These are phyloP conservation scores for Haliclona indistincta DNA, from an alignment of 37 sponge, comb jelly and placozoan genomes.

Conservation along the genomic window DNA sequence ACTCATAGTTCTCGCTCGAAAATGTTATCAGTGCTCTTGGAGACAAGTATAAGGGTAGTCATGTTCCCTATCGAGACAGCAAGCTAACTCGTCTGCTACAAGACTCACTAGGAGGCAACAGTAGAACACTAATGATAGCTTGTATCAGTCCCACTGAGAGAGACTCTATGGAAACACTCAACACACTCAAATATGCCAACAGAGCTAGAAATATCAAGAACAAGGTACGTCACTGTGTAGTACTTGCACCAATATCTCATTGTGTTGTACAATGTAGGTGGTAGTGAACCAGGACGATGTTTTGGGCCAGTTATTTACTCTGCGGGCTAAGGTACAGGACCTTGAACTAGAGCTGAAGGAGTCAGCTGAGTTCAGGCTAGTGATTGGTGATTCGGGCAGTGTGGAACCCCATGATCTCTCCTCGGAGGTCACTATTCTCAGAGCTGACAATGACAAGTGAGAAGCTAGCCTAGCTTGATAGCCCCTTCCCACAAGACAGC, in stretches of 20 bases:
- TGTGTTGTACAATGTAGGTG: constrained; percentile 66
- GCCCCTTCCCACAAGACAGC: too few relatives aligned
- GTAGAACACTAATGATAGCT: constrained; percentile 95
- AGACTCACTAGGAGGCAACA: constrained; percentile 97
- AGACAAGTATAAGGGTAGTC: constrained; percentile 79
- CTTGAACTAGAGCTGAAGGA: constrained; percentile 85
- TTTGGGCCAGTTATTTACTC: constrained; percentile 64
- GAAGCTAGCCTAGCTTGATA: too few relatives aligned
- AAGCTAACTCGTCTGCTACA: constrained; percentile 95
- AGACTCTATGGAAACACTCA: constrained; percentile 99
- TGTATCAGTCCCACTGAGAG: constrained; percentile 96
- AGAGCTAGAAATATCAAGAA: constrained; percentile 99
- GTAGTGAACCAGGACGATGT: constrained; percentile 93
- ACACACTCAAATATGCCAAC: constrained; percentile 98
- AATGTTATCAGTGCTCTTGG: constrained; percentile 99
- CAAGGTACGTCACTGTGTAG: too few relatives aligned
- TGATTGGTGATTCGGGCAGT: constrained; percentile 70
- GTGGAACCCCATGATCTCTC: constrained; percentile 76
- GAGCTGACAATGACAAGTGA: constrained; percentile 93
- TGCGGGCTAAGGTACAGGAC: constrained; percentile 64
- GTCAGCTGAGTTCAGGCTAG: constrained; percentile 62
- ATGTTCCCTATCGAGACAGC: constrained; percentile 96
- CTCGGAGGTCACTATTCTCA: constrained; percentile 89
- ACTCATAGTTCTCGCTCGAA: constrained; percentile 87
- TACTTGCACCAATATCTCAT: too few relatives aligned